Base-by-base conservation (phyloP, 2,113 vertebrate species). In the Orientallactaga bullata region DNA sequence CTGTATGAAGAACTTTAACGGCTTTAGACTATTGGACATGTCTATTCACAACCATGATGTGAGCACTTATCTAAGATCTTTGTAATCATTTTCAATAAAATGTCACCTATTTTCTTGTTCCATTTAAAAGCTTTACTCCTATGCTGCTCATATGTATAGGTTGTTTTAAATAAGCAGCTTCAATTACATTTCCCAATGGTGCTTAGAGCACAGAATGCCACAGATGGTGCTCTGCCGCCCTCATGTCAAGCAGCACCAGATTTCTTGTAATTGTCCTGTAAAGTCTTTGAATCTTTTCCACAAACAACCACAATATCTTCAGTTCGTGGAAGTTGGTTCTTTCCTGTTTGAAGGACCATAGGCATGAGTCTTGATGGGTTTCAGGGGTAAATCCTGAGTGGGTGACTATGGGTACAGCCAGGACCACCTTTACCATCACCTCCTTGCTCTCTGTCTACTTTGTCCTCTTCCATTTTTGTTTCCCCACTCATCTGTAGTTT, bases 41-140 rank as follows among this genome's bases (percentile, higher is more conserved):
- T 80, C 58, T 51, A 3, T 26, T 55, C 65, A 47, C 28, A 77
- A 71, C 37, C 9, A 21, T 32, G 20, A 11, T 20, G 7, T 23
- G 2, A 65, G 16, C 6, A 73, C 60, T 88, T 93, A 15, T 20
- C 30, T 73, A 65, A 88, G 28, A 76, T 20, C 35, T 92, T 63
- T 74, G 63, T 65, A 82, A 72, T 63, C 35, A 81, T 21, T 94
- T 78, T 71, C 72, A 89, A 32, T 60, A 58, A 63, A 91, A 78
- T 76, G 39, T 24, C 12, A 81, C 16, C 11, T 9, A 58, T 66
- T 30, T 55, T 66, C n/a, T 83, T 21, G 42, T 82, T 71, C 69
- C 69, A 1, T 13, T 32, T 55, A 93, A 47, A 79, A 8, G 61
- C 37, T 68, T 83, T 47, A 76, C 51, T 72, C 18, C 30, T 69